Conservation (phyloP, 2,113 vertebrate genomes). For the Athene cunicularia region DNA sequence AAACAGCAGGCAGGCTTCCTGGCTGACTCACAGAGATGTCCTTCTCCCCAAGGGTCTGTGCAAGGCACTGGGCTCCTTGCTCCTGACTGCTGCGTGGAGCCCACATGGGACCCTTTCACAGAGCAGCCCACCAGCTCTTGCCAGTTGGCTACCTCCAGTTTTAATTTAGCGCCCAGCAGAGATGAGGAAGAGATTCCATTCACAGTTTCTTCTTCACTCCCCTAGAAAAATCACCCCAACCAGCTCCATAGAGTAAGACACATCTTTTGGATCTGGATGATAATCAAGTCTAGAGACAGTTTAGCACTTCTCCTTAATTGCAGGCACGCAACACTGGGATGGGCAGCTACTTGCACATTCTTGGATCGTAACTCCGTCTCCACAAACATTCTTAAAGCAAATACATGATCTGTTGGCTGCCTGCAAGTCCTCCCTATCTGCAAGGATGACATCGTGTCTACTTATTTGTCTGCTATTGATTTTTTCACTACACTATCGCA, state of each 20-base stretch:
- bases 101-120: background rate
- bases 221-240: background rate
- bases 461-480: constrained; percentile 17
- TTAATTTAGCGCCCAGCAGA: background rate
- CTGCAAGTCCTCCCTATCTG: constrained; percentile 29
- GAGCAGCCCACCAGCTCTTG: background rate
- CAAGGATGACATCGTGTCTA: constrained; percentile 52
- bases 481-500: background rate
- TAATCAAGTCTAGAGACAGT: background rate
- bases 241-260: background rate
- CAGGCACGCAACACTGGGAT: background rate
- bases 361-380: background rate
- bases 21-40: background rate
- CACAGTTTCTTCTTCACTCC: background rate
- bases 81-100: background rate
- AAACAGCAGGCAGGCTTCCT: background rate
- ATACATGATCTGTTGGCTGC: constrained; percentile 19
- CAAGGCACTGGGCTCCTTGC: fast-evolving
- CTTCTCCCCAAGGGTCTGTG: background rate
- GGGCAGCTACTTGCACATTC: constrained; percentile 2
- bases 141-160: background rate
- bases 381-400: constrained; percentile 27
- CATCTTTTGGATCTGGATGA: background rate
- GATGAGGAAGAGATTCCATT: background rate
- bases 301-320: background rate